Percentiles rank a stretch among this genome's conserved stretches.
Conservation (phyloP, 2,797 vertebrate genomes). For the Paramormyrops hopkinsi region DNA sequence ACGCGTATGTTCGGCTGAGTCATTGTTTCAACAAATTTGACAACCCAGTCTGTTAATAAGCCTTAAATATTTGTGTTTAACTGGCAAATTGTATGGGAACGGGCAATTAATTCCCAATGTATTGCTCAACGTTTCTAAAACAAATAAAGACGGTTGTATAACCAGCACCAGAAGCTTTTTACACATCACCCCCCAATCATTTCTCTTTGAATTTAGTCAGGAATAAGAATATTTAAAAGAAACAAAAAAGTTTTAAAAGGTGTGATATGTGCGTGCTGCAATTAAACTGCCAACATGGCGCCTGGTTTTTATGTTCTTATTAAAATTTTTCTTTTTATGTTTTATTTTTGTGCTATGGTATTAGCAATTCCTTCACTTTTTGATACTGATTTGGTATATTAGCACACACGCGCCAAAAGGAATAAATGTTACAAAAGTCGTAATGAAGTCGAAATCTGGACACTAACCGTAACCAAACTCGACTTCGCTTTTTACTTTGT, state of each 20-base stretch:
- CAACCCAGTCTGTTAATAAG: slow-evolving; percentile 3
- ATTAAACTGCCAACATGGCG: not conserved
- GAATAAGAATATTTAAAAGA: not conserved
- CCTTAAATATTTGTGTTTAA: not conserved
- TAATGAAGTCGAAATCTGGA: not conserved
- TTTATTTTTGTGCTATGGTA: not conserved
- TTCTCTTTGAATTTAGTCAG: not conserved
- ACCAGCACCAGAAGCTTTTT: not conserved
- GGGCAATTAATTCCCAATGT: not conserved
- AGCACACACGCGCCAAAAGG: not conserved
- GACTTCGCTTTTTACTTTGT: not conserved
- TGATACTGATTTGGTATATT: not conserved
- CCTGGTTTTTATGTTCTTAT: not conserved
- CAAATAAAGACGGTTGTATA: slow-evolving; percentile 3
- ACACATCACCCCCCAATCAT: not conserved
- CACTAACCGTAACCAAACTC: not conserved
- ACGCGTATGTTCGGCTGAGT: not conserved
- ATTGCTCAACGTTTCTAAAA: not conserved
- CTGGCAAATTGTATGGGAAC: not conserved
- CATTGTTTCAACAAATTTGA: slow-evolving; percentile 7
- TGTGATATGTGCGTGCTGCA: not conserved
- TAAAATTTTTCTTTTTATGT: not conserved
- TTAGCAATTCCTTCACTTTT: not conserved
- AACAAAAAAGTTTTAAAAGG: not conserved
- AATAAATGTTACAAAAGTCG: not conserved